Evolutionary conservation across 2,113 vertebrate species (phyloP).

Genomic region (Saimiri boliviensis): DNA sequence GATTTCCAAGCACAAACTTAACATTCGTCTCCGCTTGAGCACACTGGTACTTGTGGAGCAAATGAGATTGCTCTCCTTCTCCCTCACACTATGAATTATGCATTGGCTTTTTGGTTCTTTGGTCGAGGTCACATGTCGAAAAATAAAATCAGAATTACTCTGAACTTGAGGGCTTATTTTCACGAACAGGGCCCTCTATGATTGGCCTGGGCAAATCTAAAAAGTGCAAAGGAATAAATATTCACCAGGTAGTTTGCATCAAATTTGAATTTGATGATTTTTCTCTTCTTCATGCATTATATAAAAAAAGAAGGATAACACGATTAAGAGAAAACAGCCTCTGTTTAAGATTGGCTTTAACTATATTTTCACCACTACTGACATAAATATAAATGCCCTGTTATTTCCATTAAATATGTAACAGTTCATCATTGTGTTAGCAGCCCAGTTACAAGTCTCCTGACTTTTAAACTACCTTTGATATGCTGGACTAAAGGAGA

Average conservation of each 20-base stretch:
- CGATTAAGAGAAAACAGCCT: conserved; percentile 48
- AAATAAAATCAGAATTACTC: conserved; percentile 58
- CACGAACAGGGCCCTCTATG: background rate
- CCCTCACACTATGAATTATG: conserved; percentile 7
- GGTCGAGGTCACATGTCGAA: conserved; percentile 21
- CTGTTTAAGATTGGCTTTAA: background rate
- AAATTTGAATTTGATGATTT: conserved; percentile 67
- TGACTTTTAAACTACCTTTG: background rate
- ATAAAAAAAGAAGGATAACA: conserved; percentile 9
- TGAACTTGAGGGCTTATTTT: conserved; percentile 42
- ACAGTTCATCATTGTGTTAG: background rate
- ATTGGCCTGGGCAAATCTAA: background rate
- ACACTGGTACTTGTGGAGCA: background rate
- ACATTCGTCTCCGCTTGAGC: background rate
- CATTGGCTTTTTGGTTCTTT: background rate
- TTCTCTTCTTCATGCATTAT: conserved; percentile 39
- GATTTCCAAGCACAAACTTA: conserved; percentile 1
- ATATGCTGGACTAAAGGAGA: background rate
- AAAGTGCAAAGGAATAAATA: conserved; percentile 25
- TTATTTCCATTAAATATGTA: background rate
- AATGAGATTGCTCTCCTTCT: background rate
- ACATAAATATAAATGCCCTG: background rate
- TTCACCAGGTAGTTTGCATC: background rate
- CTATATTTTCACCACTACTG: background rate
- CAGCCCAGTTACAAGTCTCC: background rate